phyloP scores from a whole-genome alignment of 64 coral and sea anemone species.

The Actinia tenebrosa region DNA sequence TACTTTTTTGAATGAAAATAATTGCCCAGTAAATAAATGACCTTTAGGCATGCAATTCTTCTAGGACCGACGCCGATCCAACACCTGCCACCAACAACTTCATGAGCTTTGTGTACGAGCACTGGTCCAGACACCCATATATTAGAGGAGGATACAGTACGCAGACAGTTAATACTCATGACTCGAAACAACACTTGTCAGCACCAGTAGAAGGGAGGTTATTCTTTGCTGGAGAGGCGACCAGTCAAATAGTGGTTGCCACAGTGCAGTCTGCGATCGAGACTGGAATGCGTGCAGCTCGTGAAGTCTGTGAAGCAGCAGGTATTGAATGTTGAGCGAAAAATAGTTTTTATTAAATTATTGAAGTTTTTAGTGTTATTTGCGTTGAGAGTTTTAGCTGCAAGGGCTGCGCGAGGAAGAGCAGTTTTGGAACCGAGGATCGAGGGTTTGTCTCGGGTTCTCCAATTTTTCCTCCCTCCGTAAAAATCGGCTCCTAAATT shows the following conservation, averaged over 20 bases:
- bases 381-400: neutral
- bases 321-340: neutral
- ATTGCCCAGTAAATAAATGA: too few species aligned
- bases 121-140: conserved; percentile 80
- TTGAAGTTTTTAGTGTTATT: neutral
- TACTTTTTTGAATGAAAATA: too few species aligned
- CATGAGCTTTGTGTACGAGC: conserved; percentile 63
- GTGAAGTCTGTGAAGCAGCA: conserved; percentile 30
- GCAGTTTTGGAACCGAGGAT: too few species aligned
- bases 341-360: neutral
- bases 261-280: conserved; percentile 56
- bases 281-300: conserved; percentile 39
- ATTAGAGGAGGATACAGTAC: conserved; percentile 79
- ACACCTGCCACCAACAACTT: conserved; percentile 38
- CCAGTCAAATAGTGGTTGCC: conserved; percentile 10
- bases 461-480: too few species aligned
- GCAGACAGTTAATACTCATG: conserved; percentile 47
- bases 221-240: conserved; percentile 73
- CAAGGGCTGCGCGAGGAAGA: too few species aligned
- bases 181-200: conserved; percentile 35
- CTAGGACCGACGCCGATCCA: conserved; percentile 24
- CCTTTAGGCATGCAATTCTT: too few species aligned
- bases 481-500: too few species aligned
- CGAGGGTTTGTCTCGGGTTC: too few species aligned
- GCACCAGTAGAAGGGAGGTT: conserved; percentile 24